A percentile compares a stretch with the other conserved stretches of the same genome.
phyloP scores from a whole-genome alignment of 1,140 invertebrate species.

The Muscidifurax raptorellus region DNA sequence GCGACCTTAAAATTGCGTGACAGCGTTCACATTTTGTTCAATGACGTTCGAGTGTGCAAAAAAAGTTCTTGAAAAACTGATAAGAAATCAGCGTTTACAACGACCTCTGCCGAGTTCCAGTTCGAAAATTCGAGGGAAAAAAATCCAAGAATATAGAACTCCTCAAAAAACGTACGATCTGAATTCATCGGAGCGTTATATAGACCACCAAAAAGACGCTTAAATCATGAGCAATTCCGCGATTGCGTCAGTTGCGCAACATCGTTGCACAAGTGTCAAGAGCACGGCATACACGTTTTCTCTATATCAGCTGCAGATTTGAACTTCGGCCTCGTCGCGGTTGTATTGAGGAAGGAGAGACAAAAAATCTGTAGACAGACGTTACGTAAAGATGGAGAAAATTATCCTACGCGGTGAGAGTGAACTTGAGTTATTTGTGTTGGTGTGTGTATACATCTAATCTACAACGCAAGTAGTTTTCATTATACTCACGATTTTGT shows the following conservation, averaged over 20 bases:
- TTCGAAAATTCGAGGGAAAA: background rate
- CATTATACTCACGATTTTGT: background rate
- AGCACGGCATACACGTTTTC: slow-evolving; percentile 15
- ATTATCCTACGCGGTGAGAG: background rate
- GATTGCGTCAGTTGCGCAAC: background rate
- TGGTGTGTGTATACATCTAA: background rate
- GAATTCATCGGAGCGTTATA: no score
- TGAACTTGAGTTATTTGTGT: background rate
- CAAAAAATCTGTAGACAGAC: background rate
- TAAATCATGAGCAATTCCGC: slow-evolving; percentile 17
- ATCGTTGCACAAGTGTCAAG: slow-evolving; percentile 39
- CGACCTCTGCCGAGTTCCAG: no score
- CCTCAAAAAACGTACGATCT: no score
- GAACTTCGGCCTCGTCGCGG: background rate
- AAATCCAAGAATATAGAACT: no score
- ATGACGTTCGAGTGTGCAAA: no score
- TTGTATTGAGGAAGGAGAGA: background rate
- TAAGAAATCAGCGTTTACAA: no score
- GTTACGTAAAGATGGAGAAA: background rate
- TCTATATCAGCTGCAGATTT: background rate
- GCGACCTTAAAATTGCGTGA: no score
- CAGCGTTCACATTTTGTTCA: no score
- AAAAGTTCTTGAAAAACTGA: no score
- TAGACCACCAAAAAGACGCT: background rate
- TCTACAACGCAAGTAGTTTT: background rate